A percentile compares a stretch with the other conserved stretches of the same genome.
phyloP scores from a whole-genome alignment of 1,140 invertebrate species.

The Caenorhabditis latens region DNA sequence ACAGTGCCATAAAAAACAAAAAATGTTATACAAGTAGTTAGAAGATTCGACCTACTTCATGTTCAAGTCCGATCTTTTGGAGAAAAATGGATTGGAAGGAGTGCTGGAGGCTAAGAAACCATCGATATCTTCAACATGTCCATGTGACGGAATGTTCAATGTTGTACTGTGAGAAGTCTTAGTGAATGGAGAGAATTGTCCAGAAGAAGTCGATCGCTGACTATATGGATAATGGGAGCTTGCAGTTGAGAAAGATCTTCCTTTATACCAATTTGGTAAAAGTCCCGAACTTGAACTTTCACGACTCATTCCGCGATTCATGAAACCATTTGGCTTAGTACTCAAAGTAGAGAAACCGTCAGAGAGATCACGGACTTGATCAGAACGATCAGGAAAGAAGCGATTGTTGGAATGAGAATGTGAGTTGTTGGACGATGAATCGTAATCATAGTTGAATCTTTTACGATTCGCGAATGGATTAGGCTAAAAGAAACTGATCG shows the following conservation, averaged over 20 bases:
- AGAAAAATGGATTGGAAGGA: slow-evolving; percentile 20
- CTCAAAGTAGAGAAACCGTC: background rate
- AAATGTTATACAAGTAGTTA: background rate
- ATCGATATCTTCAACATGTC: slow-evolving; percentile 39
- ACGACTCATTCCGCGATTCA: background rate
- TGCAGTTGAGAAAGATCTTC: slow-evolving; percentile 26
- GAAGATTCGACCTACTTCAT: slow-evolving; percentile 41
- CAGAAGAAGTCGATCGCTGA: slow-evolving; percentile 28
- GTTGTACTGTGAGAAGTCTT: slow-evolving; percentile 30
- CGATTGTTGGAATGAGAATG: background rate
- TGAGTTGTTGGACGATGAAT: slow-evolving; percentile 16
- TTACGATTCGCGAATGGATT: slow-evolving; percentile 32
- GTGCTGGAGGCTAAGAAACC: slow-evolving; percentile 3
- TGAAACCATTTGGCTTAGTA: slow-evolving; percentile 25
- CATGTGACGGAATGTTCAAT: slow-evolving; percentile 34
- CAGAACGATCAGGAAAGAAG: slow-evolving; percentile 8
- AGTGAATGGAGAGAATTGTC: slow-evolving; percentile 8
- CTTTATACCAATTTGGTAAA: slow-evolving; percentile 39
- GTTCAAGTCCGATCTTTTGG: slow-evolving; percentile 37
- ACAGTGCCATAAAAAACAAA: background rate
- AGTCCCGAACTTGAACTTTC: slow-evolving; percentile 34
- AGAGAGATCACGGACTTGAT: background rate
- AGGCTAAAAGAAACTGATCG: background rate
- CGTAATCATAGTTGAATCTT: slow-evolving; percentile 20
- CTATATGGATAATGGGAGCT: slow-evolving; percentile 41